Base-by-base conservation (phyloP, 2,113 vertebrate species). In the Cricetomys ansorgei region DNA sequence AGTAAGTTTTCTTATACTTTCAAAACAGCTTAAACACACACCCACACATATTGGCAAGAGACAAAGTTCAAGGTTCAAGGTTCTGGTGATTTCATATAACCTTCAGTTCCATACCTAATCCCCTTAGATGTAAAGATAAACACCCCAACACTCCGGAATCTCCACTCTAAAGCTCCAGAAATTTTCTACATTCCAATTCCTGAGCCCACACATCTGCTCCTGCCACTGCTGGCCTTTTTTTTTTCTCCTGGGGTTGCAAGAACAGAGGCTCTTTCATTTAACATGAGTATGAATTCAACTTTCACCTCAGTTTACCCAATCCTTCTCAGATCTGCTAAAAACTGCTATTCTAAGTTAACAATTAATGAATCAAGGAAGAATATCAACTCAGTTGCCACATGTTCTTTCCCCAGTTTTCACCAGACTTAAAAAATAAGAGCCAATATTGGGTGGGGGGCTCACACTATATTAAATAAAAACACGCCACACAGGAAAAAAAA, bases 211-310 rank as follows among this genome's bases (percentile, higher is more conserved):
- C 55, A 91, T 95, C 45, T 77, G 81, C 16, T 94, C 50, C 86
- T 70, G 23, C 45, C 40, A 87, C 40, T 88, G 69, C 10, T 45
- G 45, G 43, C 23, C 83, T 91, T 96, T 85, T 31, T 40, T 62
- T 62, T 12, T 34, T 29, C 43, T 48, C 72, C 76, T 67, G 50
- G 40, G 67, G 65, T 40, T 92, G 34, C 50, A 45, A 96, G 95
- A 97, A 95, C 50, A 92, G 73, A 95, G 23, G 43, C 25, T 84
- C 31, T 97, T 97, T 94, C 40, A 86, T 91, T 93, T 92, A 67
- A 69, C 72, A n/a, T 40, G 29, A 10, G 65, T 62, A 94, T 50
- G 80, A 70, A 85, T n/a, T 94, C 85, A 87, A 67, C 40, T 90
- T 97, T 88, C 88, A 85, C 9, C 31, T 45, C 15, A 73, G 50